Base-by-base conservation (phyloP, 1,140 invertebrate species). In the Sminthurides bifidus region DNA sequence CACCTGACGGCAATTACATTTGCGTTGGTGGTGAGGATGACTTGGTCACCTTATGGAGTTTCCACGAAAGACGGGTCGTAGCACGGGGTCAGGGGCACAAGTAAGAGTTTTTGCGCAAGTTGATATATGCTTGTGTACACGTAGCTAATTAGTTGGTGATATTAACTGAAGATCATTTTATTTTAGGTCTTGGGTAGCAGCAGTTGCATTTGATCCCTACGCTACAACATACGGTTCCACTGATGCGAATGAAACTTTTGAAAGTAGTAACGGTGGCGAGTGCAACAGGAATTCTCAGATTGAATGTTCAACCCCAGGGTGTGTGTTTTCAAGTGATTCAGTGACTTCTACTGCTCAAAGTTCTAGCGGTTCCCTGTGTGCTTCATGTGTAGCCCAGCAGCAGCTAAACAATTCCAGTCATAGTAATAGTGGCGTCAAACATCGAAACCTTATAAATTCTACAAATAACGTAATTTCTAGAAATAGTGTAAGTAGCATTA, bases 1-100 rank as follows among this genome's bases (percentile, higher is more conserved):
- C 92, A 17, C 92, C 92, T 0, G 94, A 98, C 74, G 85, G 90
- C 8, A 85, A 85, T 67, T 92, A 93, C 67, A 84, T 98, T 35
- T 93, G 93, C 2, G 89, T 91, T 1, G 95, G 95, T 3, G 96
- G 96, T 23, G 94, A 99, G 74, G 96, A 99, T 75, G 95, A 99
- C 73, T 75, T 99, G 35, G 85, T 99, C 5, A 97, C 94, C 8
- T 85, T 98, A n/a, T 99, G 90, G 86, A 93, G 88, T 45, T 83
- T 94, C 68, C 74, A 82, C 64, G 92, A 98, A 67, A 82, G 89
- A 64, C 76, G 92, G 48, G 92, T 98, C 10, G 85, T 98, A 5
- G 95, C 93, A 29, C 74, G 95, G 30, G 93, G 94, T 3, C 90
- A 96, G 69, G 96, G 81, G 29, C 81, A 83, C 67, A 78, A 58